Base-by-base conservation (phyloP, 2,113 vertebrate genomes). In the Tympanuchus pallidicinctus region DNA sequence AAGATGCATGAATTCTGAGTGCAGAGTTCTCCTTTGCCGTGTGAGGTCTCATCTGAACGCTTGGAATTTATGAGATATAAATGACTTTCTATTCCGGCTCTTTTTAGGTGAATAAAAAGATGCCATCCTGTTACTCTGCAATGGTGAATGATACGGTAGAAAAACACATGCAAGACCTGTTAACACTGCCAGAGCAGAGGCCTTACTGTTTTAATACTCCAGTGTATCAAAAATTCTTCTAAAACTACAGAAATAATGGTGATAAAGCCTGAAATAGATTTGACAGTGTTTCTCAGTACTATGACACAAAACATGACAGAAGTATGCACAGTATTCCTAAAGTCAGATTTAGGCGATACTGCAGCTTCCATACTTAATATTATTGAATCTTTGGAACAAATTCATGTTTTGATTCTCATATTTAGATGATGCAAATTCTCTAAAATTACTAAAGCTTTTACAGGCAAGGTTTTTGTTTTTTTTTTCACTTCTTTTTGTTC, bases 301-400 rank as follows among this genome's bases (percentile, higher is more conserved):
- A 20, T 72, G 86, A 36, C 54, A 42, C 32, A 65, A 47, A 80
- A 48, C 32, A 59, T 1, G 1, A 43, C 71, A 70, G 36, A 76
- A 88, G 25, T 40, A 71, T 0, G 0, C 60, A 24, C 34, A 28
- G 11, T 64, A 25, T 36, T 87, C 30, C 45, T 83, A 30, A 77
- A 67, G 32, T 66, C 47, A 48, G 38, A 20, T 69, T 66, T 59
- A 52, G 36, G 27, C 81, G 86, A 90, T 48, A 61, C 19, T 25
- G 20, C 36, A 89, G 14, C 42, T 82, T 66, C n/a, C 34, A 80
- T 76, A 48, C 57, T 16, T 60, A 52, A 36, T 18, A 16, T 43
- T 57, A 66, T 72, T 84, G 71, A 95, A 42, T 60, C 71, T 93
- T 93, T 76, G 36, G 63, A 76, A n/a, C 27, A 77, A 81, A 50